Percentiles rank a stretch among this genome's conserved stretches.
These are phyloP conservation scores for Euplagia quadripunctaria DNA, from an alignment of 2,888 invertebrate species.

Conservation along the genomic window DNA sequence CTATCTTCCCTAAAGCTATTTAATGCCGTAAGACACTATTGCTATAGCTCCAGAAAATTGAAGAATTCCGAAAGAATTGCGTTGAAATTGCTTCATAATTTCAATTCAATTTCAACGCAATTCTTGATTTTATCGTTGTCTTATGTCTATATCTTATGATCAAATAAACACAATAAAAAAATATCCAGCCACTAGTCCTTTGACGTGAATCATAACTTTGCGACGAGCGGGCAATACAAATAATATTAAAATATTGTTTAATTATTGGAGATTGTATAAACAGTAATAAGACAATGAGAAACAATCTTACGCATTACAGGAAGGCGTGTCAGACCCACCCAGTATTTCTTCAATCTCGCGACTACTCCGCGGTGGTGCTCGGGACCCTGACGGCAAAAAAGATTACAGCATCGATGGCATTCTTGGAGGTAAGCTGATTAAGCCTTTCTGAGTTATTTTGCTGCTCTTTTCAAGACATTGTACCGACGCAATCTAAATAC, in stretches of 20 bases:
- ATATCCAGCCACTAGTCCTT: background rate
- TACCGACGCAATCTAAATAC: slow-evolving; percentile 10
- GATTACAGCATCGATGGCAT: slow-evolving; percentile 97
- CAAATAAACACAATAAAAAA: background rate
- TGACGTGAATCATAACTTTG: background rate
- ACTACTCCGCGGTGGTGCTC: slow-evolving; percentile 93
- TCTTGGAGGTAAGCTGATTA: slow-evolving; percentile 88
- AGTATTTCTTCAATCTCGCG: slow-evolving; percentile 98
- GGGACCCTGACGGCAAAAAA: slow-evolving; percentile 93
- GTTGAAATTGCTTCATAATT: too few relatives aligned
- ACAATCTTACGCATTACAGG: slow-evolving; percentile 86
- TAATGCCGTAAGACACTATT: background rate
- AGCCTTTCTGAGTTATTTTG: slow-evolving; percentile 13
- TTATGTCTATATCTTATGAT: too few relatives aligned
- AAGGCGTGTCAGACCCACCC: slow-evolving; percentile 97
- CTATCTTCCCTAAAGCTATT: background rate
- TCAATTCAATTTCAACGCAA: too few relatives aligned
- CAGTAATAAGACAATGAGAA: slow-evolving; percentile 51
- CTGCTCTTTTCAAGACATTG: slow-evolving; percentile 2
- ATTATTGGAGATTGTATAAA: slow-evolving; percentile 21
- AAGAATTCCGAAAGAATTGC: too few relatives aligned
- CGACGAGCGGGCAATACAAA: background rate
- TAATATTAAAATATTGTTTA: background rate
- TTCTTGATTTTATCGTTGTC: too few relatives aligned
- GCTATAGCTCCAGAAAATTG: too few relatives aligned